Percentiles rank a stretch among this genome's conserved stretches.
Conservation (phyloP, 2,888 invertebrate species). For the Campaea margaritaria region DNA sequence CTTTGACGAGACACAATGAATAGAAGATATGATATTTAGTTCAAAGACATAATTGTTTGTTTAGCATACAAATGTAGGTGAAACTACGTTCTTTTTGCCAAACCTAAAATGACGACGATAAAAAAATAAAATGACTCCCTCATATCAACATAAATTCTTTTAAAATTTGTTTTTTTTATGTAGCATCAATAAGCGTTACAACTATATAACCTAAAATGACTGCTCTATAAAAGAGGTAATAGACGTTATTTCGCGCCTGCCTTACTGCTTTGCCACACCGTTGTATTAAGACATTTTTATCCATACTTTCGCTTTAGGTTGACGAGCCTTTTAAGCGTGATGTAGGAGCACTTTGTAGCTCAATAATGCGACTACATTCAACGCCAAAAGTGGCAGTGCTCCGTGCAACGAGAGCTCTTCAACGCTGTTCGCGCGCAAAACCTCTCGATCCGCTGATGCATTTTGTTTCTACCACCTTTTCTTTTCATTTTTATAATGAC, state of each 20-base stretch:
- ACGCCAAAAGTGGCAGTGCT: constrained; percentile 56
- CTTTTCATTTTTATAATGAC: not conserved
- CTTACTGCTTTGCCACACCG: constrained; percentile 17
- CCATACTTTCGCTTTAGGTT: constrained; percentile 46
- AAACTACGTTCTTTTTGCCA: not conserved
- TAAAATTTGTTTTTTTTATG: too few relatives aligned
- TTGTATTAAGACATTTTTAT: constrained; percentile 41
- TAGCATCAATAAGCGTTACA: too few relatives aligned
- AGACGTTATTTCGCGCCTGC: constrained; percentile 2
- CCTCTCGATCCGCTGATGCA: constrained; percentile 24
- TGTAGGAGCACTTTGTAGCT: constrained; percentile 65
- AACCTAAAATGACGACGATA: too few relatives aligned
- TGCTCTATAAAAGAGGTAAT: not conserved
- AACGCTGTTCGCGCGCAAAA: constrained; percentile 43
- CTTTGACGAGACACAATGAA: constrained; percentile 31
- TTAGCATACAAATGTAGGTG: not conserved
- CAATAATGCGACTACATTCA: constrained; percentile 60
- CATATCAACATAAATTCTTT: too few relatives aligned
- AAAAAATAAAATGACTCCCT: too few relatives aligned
- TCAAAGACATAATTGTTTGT: constrained; percentile 10
- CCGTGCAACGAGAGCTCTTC: constrained; percentile 44
- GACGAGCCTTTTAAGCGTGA: constrained; percentile 61
- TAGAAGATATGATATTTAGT: constrained; percentile 27
- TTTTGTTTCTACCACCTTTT: constrained; percentile 5
- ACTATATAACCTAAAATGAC: not conserved